These are phyloP conservation scores for Drosophila burlai DNA, from an alignment of 1,140 invertebrate species.

Conservation along the genomic window DNA sequence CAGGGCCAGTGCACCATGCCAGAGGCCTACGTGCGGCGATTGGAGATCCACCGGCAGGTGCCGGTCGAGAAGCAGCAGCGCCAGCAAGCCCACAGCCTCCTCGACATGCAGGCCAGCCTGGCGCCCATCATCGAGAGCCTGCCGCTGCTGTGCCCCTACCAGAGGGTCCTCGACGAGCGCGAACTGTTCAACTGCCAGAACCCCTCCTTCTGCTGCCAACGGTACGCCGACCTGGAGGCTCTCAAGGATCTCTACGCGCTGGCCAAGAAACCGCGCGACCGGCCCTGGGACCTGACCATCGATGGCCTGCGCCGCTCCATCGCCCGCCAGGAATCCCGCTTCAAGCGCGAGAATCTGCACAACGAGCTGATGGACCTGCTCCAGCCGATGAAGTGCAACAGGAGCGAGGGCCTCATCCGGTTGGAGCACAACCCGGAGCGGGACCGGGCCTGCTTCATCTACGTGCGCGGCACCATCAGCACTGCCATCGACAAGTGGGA, in stretches of 20 bases:
- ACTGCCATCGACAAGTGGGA: constrained; percentile 69
- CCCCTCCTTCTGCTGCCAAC: constrained; percentile 52
- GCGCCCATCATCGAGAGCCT: constrained; percentile 41
- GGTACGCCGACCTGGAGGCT: constrained; percentile 66
- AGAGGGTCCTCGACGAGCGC: constrained; percentile 60
- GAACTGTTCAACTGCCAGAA: constrained; percentile 65
- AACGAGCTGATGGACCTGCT: constrained; percentile 35
- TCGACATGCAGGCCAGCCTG: constrained; percentile 43
- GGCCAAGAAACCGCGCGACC: constrained; percentile 70
- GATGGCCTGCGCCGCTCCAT: constrained; percentile 48
- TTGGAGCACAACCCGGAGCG: constrained; percentile 27
- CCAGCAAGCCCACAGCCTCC: constrained; percentile 23
- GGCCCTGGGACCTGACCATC: constrained; percentile 60
- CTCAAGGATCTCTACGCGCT: constrained; percentile 59
- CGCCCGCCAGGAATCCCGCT: constrained; percentile 18
- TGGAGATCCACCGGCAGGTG: constrained; percentile 21
- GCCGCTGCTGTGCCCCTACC: constrained; percentile 61
- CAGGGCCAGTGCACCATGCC: constrained; percentile 59
- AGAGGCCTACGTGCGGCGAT: constrained; percentile 12
- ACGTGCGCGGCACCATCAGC: constrained; percentile 63
- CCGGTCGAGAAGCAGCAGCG: constrained; percentile 41
- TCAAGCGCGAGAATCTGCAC: constrained; percentile 44
- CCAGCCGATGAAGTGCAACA: constrained; percentile 25
- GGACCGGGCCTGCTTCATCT: constrained; percentile 57
- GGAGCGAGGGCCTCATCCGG: constrained; percentile 3